Base-by-base conservation (phyloP, 2,797 vertebrate genomes). In the Halcyon chelicuti region DNA sequence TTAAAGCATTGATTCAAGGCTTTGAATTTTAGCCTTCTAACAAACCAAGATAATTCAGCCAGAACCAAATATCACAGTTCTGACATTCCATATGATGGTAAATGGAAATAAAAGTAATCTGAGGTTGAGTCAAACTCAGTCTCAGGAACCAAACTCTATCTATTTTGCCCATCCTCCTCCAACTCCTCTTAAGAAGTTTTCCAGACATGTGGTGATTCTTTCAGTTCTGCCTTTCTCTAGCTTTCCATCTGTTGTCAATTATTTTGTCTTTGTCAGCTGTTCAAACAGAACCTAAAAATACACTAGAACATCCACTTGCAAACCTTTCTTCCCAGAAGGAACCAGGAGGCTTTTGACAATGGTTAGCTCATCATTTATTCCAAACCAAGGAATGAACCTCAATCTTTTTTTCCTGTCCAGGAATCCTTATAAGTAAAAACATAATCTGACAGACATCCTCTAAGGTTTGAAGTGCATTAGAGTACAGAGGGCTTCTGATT, bases 231-330 rank as follows among this genome's bases (percentile, higher is more conserved):
- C 85, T 91, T 81, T 85, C 75, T 93, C 68, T 63, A 63, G 57
- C 61, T 93, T 88, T 92, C 73, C 92, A 90, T 95, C 90, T 97
- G 95, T 86, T 88, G 62, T 93, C 58, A 81, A 90, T 96, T 97
- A 96, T 75, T 96, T 92, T 81, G 85, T 94, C 90, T 97, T 94
- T 95, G 88, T 96, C 96, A 97, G 94, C 96, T 95, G 93, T 96
- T 96, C 92, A 95, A 88, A 90, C 62, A 70, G 79, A 55, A 92
- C 86, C 94, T 96, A 96, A 97, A 97, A 97, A 97, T 96, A 96
- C 31, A n/a, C 76, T 78, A 9, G 86, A 90, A 75, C 88, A 94
- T 90, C 70, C 62, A 90, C 62, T 95, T 84, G 90, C 79, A 84
- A 88, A 90, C n/a, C 66, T 88, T 91, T 88, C 73, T 95, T 63